Evolutionary conservation across 2,797 vertebrate species (phyloP), one percentile per base, ranked within the genome.

Genomic region (Leptoclinus maculatus): DNA sequence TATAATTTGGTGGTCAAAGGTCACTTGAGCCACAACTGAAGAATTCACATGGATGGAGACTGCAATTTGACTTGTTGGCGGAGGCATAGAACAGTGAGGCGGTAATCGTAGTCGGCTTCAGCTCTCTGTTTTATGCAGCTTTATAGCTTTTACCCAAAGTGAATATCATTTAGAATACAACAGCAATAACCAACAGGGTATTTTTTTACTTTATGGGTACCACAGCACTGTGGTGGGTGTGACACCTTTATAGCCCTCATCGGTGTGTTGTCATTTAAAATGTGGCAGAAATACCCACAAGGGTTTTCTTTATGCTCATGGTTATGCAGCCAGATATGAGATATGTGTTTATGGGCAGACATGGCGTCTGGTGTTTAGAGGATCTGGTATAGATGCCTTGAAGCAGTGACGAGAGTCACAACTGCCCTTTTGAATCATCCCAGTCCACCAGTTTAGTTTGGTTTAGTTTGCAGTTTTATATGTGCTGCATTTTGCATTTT

Each of bases 401-500:
- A 66, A 54, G 51, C 29, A 3, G 29, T 23, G 27, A 19, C 66
- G 3, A 23, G 19, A 34, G 62, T n/a, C 8, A 23, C 3, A 51
- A 21, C 11, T 23, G 25, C 43, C 17, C 32, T 54, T 7, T 65
- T 17, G 5, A 3, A n/a, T 38, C 17, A 25, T 21, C 58, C 13
- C 13, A 13, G 38, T 65, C 49, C 29, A 10, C 10, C 3, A 14
- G 7, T 53, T 63, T 8, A n/a, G 27, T 68, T 47, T 38, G 8
- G 29, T 43, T 71, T 1, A 56, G 11, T 58, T 71, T 73, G 34
- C 17, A 11, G 1, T 67, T 71, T 54, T 34, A 10, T 27, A 21
- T 49, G 12, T 72, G 70, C 53, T 63, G 32, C 29, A 57, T 72
- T 76, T 70, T 76, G 69, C 54, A 67, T 82, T 71, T 79, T 80